Conservation (phyloP, 2,113 vertebrate genomes). For the Neotoma lepida region DNA sequence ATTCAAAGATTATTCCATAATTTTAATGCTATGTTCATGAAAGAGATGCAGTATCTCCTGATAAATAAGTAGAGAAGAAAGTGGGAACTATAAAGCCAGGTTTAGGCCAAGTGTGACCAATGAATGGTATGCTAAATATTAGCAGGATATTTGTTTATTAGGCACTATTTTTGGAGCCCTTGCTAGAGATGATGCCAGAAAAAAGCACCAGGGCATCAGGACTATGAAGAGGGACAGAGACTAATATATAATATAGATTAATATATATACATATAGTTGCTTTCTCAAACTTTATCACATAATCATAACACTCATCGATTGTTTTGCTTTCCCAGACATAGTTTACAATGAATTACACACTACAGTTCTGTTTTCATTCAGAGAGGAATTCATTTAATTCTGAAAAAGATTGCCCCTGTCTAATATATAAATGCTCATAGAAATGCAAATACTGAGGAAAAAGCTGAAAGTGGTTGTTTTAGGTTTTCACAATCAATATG, state of each 20-base stretch:
- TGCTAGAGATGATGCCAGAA: not conserved
- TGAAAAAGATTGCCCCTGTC: not conserved
- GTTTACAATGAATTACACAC: constrained; percentile 28
- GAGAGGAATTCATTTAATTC: not conserved
- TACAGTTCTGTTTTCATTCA: constrained; percentile 10
- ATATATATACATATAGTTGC: not conserved
- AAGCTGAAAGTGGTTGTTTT: not conserved
- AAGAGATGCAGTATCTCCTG: not conserved
- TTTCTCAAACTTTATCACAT: not conserved
- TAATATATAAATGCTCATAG: not conserved
- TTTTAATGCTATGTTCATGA: not conserved
- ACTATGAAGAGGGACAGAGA: not conserved
- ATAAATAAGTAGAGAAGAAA: constrained; percentile 23
- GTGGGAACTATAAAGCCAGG: not conserved
- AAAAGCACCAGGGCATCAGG: not conserved
- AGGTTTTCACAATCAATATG: not conserved
- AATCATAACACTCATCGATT: not conserved
- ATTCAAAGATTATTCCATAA: not conserved
- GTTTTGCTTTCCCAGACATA: constrained; percentile 34
- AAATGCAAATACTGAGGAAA: not conserved
- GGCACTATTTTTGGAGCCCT: not conserved
- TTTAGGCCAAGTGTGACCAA: not conserved
- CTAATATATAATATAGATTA: too few relatives aligned
- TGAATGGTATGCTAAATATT: not conserved
- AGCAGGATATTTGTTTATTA: not conserved